Percentiles rank a stretch among this genome's conserved stretches.
phyloP scores from a whole-genome alignment of 2,113 vertebrate species.

The Falco punctatus region DNA sequence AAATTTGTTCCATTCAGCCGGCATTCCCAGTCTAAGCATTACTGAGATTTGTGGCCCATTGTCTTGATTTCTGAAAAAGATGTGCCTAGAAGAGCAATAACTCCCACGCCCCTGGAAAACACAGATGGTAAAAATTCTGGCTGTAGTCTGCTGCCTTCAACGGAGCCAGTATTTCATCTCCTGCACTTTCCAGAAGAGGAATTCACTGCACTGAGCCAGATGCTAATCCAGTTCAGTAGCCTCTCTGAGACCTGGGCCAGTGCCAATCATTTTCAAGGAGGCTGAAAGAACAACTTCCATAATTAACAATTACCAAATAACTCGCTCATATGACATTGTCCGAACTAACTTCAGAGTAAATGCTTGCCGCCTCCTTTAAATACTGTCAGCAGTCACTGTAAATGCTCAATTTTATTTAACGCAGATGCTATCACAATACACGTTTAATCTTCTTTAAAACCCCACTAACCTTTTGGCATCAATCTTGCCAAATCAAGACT shows the following conservation, averaged over 20 bases:
- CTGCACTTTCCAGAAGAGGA: background rate
- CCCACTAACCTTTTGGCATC: background rate
- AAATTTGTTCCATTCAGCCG: background rate
- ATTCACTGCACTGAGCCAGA: background rate
- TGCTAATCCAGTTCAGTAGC: background rate
- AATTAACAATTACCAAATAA: background rate
- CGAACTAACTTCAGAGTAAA: background rate
- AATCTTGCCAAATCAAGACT: background rate
- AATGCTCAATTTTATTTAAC: rapidly evolving
- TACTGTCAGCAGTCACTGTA: background rate
- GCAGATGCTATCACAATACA: rapidly evolving
- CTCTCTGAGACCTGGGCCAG: background rate
- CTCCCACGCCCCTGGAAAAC: slow-evolving; percentile 37
- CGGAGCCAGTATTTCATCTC: background rate
- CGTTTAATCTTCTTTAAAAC: background rate
- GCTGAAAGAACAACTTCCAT: background rate
- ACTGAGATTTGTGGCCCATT: slow-evolving; percentile 35
- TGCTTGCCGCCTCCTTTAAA: background rate
- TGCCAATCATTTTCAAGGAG: background rate
- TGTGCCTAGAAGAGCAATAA: slow-evolving; percentile 28
- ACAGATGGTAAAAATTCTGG: background rate
- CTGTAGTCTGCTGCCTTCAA: background rate
- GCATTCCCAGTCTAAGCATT: background rate
- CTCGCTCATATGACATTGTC: rapidly evolving
- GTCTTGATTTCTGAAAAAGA: background rate